phyloP scores from a whole-genome alignment of 2,888 invertebrate genomes.

The Erannis defoliaria region DNA sequence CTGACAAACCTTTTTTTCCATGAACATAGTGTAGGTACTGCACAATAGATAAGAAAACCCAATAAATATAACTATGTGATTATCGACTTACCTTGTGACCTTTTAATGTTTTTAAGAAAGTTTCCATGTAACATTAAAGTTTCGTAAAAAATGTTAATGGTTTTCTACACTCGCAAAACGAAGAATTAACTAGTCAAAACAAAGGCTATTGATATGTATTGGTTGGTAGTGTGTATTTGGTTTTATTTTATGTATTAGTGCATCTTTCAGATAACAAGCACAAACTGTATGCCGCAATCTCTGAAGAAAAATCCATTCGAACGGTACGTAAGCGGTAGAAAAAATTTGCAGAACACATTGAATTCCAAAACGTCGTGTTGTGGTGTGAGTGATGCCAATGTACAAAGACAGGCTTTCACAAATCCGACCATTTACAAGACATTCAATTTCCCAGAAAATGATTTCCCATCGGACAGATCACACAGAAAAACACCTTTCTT shows the following conservation, averaged over 20 bases:
- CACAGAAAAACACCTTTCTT: constrained; percentile 31
- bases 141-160: too few species aligned
- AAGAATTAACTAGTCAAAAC: too few species aligned
- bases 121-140: too few species aligned
- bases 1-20: too few species aligned
- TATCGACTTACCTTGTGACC: too few species aligned
- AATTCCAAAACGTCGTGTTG: background rate
- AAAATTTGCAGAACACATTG: background rate
- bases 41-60: too few species aligned
- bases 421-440: constrained; percentile 43
- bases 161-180: too few species aligned
- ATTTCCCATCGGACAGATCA: constrained; percentile 52
- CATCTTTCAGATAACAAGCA: constrained; percentile 44
- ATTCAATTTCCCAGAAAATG: constrained; percentile 64
- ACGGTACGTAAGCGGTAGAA: background rate
- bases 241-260: background rate
- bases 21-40: too few species aligned
- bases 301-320: constrained; percentile 40
- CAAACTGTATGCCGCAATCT: constrained; percentile 51
- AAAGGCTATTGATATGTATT: too few species aligned
- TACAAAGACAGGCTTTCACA: constrained; percentile 34
- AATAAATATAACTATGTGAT: too few species aligned
- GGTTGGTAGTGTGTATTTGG: background rate
- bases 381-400: constrained; percentile 16
- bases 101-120: too few species aligned